These are phyloP conservation scores for Silurus meridionalis DNA, from an alignment of 2,113 vertebrate genomes.

Conservation along the genomic window DNA sequence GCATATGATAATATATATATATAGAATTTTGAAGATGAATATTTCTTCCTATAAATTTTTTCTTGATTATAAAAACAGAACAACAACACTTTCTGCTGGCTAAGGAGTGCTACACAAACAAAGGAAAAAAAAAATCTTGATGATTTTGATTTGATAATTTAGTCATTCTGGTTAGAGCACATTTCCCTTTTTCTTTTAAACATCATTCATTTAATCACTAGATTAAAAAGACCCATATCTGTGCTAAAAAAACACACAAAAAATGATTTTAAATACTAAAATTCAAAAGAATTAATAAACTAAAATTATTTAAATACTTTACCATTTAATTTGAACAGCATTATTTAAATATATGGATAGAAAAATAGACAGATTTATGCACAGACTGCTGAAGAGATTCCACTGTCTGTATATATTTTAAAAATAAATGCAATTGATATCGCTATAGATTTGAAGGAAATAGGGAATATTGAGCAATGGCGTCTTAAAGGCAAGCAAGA, in stretches of 20 bases:
- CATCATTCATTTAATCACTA: background rate
- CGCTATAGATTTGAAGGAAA: background rate
- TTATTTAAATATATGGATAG: background rate
- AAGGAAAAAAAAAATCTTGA: background rate
- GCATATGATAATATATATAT: background rate
- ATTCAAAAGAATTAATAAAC: too few relatives aligned
- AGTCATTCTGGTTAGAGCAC: background rate
- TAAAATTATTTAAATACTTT: background rate
- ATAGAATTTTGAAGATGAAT: background rate
- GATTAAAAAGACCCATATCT: background rate
- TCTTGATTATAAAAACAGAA: background rate
- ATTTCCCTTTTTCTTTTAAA: background rate
- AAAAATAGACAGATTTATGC: background rate
- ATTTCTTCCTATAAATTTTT: background rate
- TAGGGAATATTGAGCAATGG: background rate
- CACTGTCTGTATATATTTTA: background rate
- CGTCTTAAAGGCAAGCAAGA: background rate
- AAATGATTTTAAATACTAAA: too few relatives aligned
- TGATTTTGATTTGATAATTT: background rate
- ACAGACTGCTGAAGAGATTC: background rate
- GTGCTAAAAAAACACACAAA: background rate
- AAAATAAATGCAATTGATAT: too few relatives aligned
- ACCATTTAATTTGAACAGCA: background rate
- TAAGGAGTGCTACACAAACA: background rate
- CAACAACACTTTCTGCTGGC: background rate